A percentile compares a stretch with the other conserved stretches of the same genome.
phyloP scores from a whole-genome alignment of 2,113 vertebrate species.

The Cinclus cinclus region DNA sequence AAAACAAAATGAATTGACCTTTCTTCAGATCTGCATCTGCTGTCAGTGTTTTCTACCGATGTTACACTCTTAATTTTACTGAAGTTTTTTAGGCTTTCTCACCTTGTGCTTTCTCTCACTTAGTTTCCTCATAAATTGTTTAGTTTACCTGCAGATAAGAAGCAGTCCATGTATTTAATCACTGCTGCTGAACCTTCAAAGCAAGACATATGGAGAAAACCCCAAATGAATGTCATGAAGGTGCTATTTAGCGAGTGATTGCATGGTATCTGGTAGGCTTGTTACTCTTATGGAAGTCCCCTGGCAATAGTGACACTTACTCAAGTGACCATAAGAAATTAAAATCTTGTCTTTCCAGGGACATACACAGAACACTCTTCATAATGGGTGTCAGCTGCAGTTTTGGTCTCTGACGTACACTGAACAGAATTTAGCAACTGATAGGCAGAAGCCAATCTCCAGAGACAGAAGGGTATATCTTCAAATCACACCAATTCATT shows the following conservation, averaged over 20 bases:
- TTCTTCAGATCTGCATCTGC: background rate
- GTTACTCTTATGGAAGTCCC: background rate
- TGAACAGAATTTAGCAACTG: conserved; percentile 63
- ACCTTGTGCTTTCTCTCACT: background rate
- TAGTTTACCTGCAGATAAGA: background rate
- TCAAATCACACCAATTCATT: conserved; percentile 28
- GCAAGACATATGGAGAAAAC: background rate
- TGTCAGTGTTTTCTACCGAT: background rate
- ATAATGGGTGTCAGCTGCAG: background rate
- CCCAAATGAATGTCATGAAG: background rate
- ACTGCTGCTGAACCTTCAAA: background rate
- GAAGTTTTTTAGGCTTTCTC: background rate
- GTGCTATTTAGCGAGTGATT: background rate
- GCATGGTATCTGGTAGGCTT: background rate
- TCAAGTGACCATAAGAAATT: background rate
- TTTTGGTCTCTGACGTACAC: conserved; percentile 34
- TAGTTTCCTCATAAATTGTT: background rate
- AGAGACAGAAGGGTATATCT: background rate
- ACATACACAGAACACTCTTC: background rate
- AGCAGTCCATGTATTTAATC: background rate
- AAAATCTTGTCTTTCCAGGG: background rate
- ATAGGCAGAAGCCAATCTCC: conserved; percentile 39
- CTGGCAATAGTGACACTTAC: background rate
- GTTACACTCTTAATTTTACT: background rate
- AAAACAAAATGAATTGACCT: background rate